phyloP scores from a whole-genome alignment of 2,113 vertebrate genomes.

The Pipa parva region DNA sequence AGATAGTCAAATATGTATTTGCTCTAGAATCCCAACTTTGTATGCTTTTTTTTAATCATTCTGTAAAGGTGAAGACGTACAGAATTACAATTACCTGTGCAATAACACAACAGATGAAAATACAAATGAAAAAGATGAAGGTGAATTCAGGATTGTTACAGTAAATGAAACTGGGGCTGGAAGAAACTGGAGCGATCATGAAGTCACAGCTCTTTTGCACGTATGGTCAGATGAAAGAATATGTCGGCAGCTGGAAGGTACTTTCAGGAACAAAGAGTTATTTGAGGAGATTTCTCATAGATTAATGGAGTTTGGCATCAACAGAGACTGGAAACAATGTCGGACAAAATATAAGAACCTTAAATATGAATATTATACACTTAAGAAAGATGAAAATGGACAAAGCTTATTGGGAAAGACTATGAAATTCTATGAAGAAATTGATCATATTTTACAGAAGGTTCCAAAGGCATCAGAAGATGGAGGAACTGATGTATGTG shows the following conservation, averaged over 20 bases:
- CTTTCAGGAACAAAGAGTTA: slow-evolving; percentile 82
- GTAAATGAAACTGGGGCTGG: slow-evolving; percentile 67
- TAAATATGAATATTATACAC: slow-evolving; percentile 79
- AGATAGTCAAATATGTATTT: no score
- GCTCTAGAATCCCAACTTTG: no score
- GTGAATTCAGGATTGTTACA: slow-evolving; percentile 70
- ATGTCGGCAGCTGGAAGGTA: slow-evolving; percentile 75
- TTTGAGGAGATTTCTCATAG: slow-evolving; percentile 79
- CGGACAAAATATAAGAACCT: slow-evolving; percentile 85
- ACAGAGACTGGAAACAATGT: slow-evolving; percentile 86
- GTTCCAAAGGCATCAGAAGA: slow-evolving; percentile 43
- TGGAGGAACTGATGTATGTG: no score
- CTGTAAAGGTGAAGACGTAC: no score
- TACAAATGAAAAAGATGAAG: slow-evolving; percentile 54
- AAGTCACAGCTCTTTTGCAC: slow-evolving; percentile 72
- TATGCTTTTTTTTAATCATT: no score
- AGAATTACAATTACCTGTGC: no score
- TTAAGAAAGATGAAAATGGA: slow-evolving; percentile 72
- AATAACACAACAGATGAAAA: no score
- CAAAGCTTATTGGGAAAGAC: slow-evolving; percentile 60
- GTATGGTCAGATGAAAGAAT: slow-evolving; percentile 78
- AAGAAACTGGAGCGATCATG: slow-evolving; percentile 81
- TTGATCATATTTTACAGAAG: slow-evolving; percentile 69
- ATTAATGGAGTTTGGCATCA: slow-evolving; percentile 72
- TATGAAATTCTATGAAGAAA: slow-evolving; percentile 82